A percentile compares a stretch with the other conserved stretches of the same genome.
Evolutionary conservation across 1,140 invertebrate genomes (phyloP).

Genomic region (Lepidurus arcticus): DNA sequence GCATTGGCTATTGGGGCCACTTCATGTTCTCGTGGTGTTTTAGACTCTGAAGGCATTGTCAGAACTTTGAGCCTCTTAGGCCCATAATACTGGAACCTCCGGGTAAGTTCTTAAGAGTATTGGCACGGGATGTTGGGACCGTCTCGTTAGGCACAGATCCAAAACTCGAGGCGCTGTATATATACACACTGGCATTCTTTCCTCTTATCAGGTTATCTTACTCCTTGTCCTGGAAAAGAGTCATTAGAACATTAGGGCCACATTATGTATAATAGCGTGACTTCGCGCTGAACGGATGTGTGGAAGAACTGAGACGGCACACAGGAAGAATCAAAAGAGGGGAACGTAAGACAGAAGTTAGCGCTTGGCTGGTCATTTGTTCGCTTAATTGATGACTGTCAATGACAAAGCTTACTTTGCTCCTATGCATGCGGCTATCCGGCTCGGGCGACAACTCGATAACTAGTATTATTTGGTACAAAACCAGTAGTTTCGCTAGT

Average conservation of each 20-base stretch:
- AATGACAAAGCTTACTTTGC: background rate
- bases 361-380: background rate
- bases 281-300: background rate
- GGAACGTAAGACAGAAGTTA: background rate
- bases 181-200: background rate
- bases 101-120: background rate
- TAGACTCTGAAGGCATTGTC: background rate
- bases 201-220: background rate
- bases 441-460: too few species aligned
- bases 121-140: background rate
- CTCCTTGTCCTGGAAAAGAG: slow-evolving; percentile 12
- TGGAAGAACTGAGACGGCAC: background rate
- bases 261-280: background rate
- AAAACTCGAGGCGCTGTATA: background rate
- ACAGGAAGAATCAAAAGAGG: background rate
- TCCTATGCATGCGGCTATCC: too few species aligned
- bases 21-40: background rate
- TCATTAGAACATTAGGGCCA: slow-evolving; percentile 5
- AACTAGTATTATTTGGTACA: too few species aligned
- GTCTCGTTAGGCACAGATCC: background rate
- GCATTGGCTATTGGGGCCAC: background rate
- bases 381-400: slow-evolving; percentile 14
- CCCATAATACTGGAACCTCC: background rate
- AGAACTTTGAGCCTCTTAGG: background rate
- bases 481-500: too few species aligned